These are phyloP conservation scores for Hippocampus mohnikei DNA, from an alignment of 2,113 vertebrate genomes.

Conservation along the genomic window DNA sequence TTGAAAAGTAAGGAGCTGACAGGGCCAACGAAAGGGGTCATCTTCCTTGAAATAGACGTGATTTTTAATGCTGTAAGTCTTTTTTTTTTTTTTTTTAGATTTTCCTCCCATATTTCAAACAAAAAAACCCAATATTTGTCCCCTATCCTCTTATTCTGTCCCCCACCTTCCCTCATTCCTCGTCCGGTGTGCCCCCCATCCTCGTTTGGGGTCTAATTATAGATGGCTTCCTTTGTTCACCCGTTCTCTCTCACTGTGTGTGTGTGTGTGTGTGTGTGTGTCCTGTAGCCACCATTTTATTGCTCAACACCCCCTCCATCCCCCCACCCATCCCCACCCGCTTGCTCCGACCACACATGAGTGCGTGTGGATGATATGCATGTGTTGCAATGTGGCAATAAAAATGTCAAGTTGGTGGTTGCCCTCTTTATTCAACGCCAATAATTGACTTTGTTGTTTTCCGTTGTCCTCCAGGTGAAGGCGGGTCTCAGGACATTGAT, in stretches of 20 bases:
- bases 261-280: constrained; percentile 59
- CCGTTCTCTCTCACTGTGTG: constrained; percentile 55
- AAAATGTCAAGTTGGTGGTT: neutral
- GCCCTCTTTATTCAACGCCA: neutral
- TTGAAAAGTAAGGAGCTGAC: constrained; percentile 99
- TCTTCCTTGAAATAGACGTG: constrained; percentile 99
- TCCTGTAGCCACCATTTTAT: constrained; percentile 72
- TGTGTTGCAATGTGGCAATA: constrained; percentile 28
- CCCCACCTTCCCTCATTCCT: constrained; percentile 40
- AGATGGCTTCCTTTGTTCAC: constrained; percentile 65
- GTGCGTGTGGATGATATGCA: constrained; percentile 27
- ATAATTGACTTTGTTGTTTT: constrained; percentile 12
- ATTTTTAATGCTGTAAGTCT: constrained; percentile 99
- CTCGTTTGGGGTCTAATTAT: constrained; percentile 75
- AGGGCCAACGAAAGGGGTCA: constrained; percentile 99
- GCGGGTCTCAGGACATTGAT: constrained; percentile 92
- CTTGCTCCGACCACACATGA: constrained; percentile 48
- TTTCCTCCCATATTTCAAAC: constrained; percentile 26
- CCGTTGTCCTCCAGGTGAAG: constrained; percentile 84
- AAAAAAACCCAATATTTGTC: constrained; percentile 25
- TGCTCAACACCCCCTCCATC: constrained; percentile 26
- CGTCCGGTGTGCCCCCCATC: constrained; percentile 56
- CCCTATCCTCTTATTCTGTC: constrained; percentile 31
- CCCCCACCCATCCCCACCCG: constrained; percentile 3
- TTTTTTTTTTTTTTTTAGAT: constrained; percentile 78